Conservation (phyloP, 1,140 invertebrate genomes). For the Zaprionus gabonicus region DNA sequence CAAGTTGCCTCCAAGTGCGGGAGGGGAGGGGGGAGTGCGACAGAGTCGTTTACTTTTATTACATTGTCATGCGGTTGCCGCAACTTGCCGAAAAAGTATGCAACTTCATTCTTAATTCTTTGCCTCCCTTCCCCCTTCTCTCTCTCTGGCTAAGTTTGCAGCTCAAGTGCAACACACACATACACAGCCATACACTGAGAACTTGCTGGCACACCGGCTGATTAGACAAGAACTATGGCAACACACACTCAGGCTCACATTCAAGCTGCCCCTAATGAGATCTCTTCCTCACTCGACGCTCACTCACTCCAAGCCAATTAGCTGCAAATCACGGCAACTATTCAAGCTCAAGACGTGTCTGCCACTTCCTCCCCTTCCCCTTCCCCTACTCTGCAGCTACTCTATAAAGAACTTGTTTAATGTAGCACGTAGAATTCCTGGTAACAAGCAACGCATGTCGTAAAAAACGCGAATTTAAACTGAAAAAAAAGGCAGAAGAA, state of each 20-base stretch:
- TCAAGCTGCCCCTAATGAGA: conserved; percentile 3
- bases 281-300: neutral
- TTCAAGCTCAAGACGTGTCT: conserved; percentile 11
- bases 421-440: conserved; percentile 11
- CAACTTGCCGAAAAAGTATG: conserved; percentile 3
- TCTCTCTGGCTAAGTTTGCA: neutral
- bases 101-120: conserved; percentile 1
- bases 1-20: conserved; percentile 12
- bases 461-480: conserved; percentile 5
- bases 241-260: neutral
- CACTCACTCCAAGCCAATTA: neutral
- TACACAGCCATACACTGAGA: neutral
- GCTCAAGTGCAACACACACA: conserved; percentile 18
- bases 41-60: conserved; percentile 22
- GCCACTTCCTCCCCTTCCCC: neutral
- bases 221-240: neutral
- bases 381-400: neutral
- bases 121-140: no score
- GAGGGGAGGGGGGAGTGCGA: no score
- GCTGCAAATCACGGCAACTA: conserved; percentile 8
- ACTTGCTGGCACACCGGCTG: neutral
- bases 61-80: conserved; percentile 6
- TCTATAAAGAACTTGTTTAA: neutral
- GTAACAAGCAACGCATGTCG: conserved; percentile 3
- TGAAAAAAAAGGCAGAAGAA: neutral